A percentile compares a stretch with the other conserved stretches of the same genome.
phyloP scores from a whole-genome alignment of 2,888 invertebrate species.

The Agonopterix arenella region DNA sequence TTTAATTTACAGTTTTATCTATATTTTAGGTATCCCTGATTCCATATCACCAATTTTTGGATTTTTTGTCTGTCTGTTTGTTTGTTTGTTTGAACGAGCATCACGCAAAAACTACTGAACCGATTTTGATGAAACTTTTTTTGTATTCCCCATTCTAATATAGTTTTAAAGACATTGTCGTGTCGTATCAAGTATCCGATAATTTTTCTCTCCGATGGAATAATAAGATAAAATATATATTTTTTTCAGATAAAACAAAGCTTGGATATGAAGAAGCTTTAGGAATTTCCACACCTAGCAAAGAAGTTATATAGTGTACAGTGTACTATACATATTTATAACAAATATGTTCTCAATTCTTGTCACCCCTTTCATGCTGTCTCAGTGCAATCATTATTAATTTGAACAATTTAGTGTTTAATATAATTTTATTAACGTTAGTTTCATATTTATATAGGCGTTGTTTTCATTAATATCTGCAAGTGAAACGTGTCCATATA shows the following conservation, averaged over 20 bases:
- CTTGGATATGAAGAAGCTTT: constrained; percentile 92
- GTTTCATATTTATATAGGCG: constrained; percentile 43
- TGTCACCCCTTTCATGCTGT: constrained; percentile 46
- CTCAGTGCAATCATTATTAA: constrained; percentile 63
- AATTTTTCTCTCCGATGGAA: no score
- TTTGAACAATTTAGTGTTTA: constrained; percentile 59
- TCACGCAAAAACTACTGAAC: no score
- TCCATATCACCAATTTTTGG: no score
- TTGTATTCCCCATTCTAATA: no score
- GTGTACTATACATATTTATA: constrained; percentile 1
- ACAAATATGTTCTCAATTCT: constrained; percentile 28
- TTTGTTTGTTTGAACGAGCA: no score
- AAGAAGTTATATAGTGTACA: constrained; percentile 82
- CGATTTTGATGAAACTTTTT: no score
- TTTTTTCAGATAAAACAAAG: constrained; percentile 75
- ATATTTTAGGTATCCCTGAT: no score
- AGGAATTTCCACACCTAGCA: constrained; percentile 94
- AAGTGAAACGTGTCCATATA: constrained; percentile 64
- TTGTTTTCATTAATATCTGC: constrained; percentile 45
- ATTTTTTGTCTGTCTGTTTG: no score
- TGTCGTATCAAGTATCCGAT: no score
- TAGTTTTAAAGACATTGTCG: no score
- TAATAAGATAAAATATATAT: neutral
- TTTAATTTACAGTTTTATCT: no score
- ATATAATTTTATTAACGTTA: constrained; percentile 38